A percentile compares a stretch with the other conserved stretches of the same genome.
Evolutionary conservation across 92 coral and sea anemone species (phyloP).

Genomic region (Hydrozoanthus gracilis): DNA sequence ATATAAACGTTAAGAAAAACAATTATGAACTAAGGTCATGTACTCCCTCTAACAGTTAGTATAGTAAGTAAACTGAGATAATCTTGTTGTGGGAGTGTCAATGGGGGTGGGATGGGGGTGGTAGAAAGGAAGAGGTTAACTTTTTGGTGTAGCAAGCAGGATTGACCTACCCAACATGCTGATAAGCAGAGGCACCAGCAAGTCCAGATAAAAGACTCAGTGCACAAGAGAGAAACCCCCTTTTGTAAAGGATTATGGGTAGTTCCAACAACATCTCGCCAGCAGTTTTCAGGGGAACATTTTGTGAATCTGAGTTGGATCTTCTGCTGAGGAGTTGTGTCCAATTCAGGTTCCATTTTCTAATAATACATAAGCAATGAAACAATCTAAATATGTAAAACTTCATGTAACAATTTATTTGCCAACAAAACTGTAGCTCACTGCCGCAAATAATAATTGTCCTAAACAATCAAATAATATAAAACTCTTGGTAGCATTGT

Average conservation of each 20-base stretch:
- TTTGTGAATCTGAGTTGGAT: slow-evolving; percentile 37
- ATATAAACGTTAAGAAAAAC: no score
- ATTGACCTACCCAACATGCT: slow-evolving; percentile 16
- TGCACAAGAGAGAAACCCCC: slow-evolving; percentile 51
- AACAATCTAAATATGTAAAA: not conserved
- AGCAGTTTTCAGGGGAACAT: slow-evolving; percentile 12
- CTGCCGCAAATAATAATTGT: no score
- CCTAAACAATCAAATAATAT: no score
- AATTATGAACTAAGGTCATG: no score
- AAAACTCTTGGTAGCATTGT: no score
- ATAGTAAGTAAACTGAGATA: no score
- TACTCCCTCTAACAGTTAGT: no score
- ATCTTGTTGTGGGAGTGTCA: no score
- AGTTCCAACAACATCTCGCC: slow-evolving; percentile 50
- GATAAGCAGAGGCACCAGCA: not conserved
- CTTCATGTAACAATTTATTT: not conserved
- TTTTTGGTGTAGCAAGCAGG: not conserved
- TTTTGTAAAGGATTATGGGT: slow-evolving; percentile 55
- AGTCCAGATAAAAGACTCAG: slow-evolving; percentile 65
- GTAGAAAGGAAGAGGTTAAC: not conserved
- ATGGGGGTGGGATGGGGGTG: not conserved
- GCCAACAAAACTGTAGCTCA: no score
- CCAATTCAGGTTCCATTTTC: slow-evolving; percentile 70
- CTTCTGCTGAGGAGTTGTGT: slow-evolving; percentile 17
- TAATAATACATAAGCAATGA: slow-evolving; percentile 7